Base-by-base conservation (phyloP, 2,113 vertebrate species). In the Eretmochelys imbricata region DNA sequence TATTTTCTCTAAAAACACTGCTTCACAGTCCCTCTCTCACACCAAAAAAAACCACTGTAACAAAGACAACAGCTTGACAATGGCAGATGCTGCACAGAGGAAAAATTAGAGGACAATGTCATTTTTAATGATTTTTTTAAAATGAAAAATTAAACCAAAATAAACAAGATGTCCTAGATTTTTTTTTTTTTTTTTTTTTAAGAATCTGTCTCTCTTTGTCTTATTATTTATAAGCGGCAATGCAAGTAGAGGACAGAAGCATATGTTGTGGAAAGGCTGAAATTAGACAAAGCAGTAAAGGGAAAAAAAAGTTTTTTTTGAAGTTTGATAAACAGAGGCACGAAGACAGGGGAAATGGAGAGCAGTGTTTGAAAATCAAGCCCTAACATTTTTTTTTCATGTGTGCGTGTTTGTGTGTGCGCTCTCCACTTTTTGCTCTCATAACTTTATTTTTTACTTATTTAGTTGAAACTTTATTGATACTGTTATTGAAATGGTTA, bases 41-140 rank as follows among this genome's bases (percentile, higher is more conserved):
- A 85, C 51, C 85, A 46, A 62, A 80, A 42, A 80, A 42, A 96
- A 94, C 19, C 76, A 10, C 17, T 90, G 55, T 87, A 95, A 96
- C 57, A 95, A 89, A 97, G 94, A 86, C 85, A 92, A 90, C 91
- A 98, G 85, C 93, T 95, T 95, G 95, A 88, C 93, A 87, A 90
- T 83, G 93, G 80, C 89, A 97, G 84, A 84, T 97, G 94, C 89
- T 95, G 79, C 91, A 80, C 4, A 89, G 86, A 94, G n/a, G 72
- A 93, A 93, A 95, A 97, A 94, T 90, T 97, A 95, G 87, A 97
- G 65, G 88, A 96, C 95, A 96, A 91, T 95, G 89, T 96, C 85
- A 94, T 96, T 96, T 93, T 91, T 94, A 96, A 97, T 97, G 82
- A 96, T 90, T 96, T 97, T 91, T 97, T 91, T 97, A 90, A 91